Conservation (phyloP, 1,140 invertebrate species). For the Lasioglossum baleicum region DNA sequence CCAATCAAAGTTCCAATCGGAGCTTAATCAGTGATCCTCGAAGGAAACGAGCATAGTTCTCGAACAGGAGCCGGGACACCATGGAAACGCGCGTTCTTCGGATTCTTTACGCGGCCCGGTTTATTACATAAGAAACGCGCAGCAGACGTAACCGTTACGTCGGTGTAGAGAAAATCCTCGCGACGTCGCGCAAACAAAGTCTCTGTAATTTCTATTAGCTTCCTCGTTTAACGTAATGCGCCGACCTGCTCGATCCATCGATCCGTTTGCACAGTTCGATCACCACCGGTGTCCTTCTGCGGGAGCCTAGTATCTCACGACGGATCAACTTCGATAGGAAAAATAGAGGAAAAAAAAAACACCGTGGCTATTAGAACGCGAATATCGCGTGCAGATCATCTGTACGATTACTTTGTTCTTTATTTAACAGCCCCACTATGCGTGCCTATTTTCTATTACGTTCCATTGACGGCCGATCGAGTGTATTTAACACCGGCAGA, state of each 20-base stretch:
- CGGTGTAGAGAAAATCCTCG: slow-evolving; percentile 36
- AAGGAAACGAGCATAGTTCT: slow-evolving; percentile 29
- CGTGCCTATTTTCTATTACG: too few species aligned
- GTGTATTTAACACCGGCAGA: too few species aligned
- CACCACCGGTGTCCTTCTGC: not conserved
- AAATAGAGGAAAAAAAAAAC: not conserved
- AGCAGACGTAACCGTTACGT: slow-evolving; percentile 45
- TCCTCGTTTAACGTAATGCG: too few species aligned
- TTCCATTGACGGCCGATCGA: too few species aligned
- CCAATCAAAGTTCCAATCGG: slow-evolving; percentile 46
- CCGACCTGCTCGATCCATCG: not conserved
- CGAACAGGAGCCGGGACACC: slow-evolving; percentile 29
- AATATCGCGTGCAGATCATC: not conserved
- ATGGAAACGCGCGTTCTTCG: slow-evolving; percentile 53
- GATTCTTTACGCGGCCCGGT: slow-evolving; percentile 51
- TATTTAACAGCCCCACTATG: not conserved
- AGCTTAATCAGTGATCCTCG: slow-evolving; percentile 38
- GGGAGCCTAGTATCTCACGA: not conserved
- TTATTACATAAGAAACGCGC: slow-evolving; percentile 53
- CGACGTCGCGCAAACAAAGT: slow-evolving; percentile 29
- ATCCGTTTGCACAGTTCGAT: not conserved
- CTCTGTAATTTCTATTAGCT: slow-evolving; percentile 26
- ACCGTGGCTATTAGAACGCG: not conserved
- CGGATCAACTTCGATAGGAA: not conserved
- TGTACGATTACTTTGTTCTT: not conserved